Conservation (phyloP, 2,888 invertebrate species). For the Cinara cedri region DNA sequence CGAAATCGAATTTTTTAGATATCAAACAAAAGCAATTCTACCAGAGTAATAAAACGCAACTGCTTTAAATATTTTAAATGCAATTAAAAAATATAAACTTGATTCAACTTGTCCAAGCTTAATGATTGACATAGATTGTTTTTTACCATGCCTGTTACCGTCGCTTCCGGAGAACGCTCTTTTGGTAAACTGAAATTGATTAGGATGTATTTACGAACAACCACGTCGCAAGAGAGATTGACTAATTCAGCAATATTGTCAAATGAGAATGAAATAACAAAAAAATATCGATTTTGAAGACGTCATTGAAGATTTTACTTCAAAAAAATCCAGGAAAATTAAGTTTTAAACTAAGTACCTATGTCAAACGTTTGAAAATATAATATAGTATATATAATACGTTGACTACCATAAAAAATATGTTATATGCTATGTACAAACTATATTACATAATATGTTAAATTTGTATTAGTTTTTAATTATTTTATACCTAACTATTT, state of each 20-base stretch:
- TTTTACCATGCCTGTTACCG: conserved; percentile 11
- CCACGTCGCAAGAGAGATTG: background rate
- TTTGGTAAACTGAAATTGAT: conserved; percentile 9
- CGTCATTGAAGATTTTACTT: conserved; percentile 17
- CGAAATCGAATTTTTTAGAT: no score
- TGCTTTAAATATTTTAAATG: conserved; percentile 5
- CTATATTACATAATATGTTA: no score
- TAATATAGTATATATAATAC: no score
- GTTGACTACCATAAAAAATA: no score
- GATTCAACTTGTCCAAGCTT: conserved; percentile 19
- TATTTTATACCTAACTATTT: no score
- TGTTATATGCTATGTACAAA: no score
- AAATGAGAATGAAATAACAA: background rate
- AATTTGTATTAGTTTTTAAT: no score
- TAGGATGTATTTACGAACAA: conserved; percentile 10
- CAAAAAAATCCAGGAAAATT: background rate
- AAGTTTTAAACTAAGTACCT: no score
- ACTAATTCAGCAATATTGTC: conserved; percentile 15
- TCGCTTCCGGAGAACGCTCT: background rate
- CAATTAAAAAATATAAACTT: conserved; percentile 10
- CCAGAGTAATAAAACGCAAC: background rate
- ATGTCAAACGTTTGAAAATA: no score
- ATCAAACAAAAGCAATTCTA: background rate
- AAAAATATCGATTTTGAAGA: conserved; percentile 5
- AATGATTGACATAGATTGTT: conserved; percentile 10